Conservation (phyloP, 2,888 invertebrate species). For the Tiliacea citrago region DNA sequence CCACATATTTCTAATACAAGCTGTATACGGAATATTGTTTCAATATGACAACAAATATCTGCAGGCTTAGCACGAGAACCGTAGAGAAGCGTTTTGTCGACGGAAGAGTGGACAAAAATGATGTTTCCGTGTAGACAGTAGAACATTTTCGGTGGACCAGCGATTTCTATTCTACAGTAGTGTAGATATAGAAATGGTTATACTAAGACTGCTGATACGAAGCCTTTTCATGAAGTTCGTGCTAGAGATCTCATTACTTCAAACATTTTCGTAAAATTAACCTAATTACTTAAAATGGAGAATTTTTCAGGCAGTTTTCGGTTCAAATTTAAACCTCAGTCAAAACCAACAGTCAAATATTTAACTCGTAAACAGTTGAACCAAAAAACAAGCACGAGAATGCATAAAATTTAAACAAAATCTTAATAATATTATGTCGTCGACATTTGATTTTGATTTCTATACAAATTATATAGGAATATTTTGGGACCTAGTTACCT, state of each 20-base stretch:
- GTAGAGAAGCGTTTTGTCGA: no score
- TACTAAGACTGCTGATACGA: no score
- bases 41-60: background rate
- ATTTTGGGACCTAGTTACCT: constrained; percentile 8
- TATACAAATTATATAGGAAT: constrained; percentile 10
- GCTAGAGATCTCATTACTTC: background rate
- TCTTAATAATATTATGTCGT: constrained; percentile 37
- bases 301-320: background rate
- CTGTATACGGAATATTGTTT: background rate
- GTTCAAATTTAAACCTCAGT: background rate
- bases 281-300: background rate
- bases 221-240: no score
- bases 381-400: constrained; percentile 62
- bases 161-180: no score
- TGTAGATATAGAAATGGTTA: no score
- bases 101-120: no score
- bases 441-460: constrained; percentile 58
- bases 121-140: no score
- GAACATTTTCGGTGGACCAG: no score
- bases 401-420: constrained; percentile 64
- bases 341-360: constrained; percentile 49
- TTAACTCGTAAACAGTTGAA: constrained; percentile 34
- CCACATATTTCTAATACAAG: no score
- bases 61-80: no score
- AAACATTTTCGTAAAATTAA: background rate